Base-by-base conservation (phyloP, 2,797 vertebrate genomes). In the Pseudomugil tenellus region DNA sequence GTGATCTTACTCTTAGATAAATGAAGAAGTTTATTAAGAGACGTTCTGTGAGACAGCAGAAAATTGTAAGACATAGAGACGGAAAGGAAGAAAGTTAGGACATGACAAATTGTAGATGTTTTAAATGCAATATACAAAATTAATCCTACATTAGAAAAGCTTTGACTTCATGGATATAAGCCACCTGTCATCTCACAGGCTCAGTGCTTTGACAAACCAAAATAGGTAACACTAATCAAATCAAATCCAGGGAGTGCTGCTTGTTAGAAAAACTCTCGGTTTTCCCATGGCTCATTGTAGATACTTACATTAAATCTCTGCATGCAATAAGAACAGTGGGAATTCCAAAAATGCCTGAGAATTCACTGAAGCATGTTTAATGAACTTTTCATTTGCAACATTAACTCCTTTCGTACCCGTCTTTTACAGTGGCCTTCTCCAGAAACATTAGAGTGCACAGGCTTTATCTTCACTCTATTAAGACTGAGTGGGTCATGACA, bases 11-110 rank as follows among this genome's bases (percentile, higher is more conserved):
- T 70, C 54, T 70, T 21, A 89, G 87, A 92, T 89, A 84, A 89
- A 80, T 12, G 25, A 87, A 74, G 80, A 91, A 81, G 86, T 78
- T 70, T 85, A 90, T 92, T 87, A 89, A 68, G 66, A 68, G 78
- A 87, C 79, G 76, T 64, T 76, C 3, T 19, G 51, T 29, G 60
- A 70, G 59, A 60, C 28, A 35, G 51, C 53, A 43, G 57, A 74
- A 72, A 70, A 71, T 31, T 74, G 35, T 53, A 63, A 69, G 63
- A 71, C 43, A 55, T 14, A 64, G 35, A 29, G 41, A 72, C 46
- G 51, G 37, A 67, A 28, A 41, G 29, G 23, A 64, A 19, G 28
- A 29, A 28, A 23, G 9, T 11, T 25, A 43, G 62, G 14, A 58
- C 53, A 10, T 28, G 2, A 41, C 57, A 46, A 49, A 58, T 25